Conservation (phyloP, 37 sponge, comb jelly and placozoan species). For the Hormiphora californensis region DNA sequence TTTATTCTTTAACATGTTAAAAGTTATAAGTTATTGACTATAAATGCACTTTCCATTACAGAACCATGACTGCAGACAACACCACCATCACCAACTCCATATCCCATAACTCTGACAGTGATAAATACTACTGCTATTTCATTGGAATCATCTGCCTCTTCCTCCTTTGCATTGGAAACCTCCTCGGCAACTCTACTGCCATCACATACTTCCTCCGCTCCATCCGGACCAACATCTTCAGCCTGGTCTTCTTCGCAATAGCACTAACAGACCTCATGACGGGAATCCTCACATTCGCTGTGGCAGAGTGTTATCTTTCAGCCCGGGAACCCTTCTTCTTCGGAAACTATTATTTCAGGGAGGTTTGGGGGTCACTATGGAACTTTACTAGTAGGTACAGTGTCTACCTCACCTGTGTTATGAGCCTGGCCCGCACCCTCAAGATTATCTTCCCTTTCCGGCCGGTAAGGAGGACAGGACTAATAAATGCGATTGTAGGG, state of each 20-base stretch:
- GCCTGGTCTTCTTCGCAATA: not conserved
- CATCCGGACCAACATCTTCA: not conserved
- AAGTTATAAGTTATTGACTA: no score
- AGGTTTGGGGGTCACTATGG: constrained; percentile 43
- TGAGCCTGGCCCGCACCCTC: not conserved
- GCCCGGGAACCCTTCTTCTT: not conserved
- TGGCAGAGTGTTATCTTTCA: not conserved
- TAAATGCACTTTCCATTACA: no score
- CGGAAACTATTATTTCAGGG: not conserved
- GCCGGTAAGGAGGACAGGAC: not conserved
- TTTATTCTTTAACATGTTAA: no score
- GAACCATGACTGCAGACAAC: no score
- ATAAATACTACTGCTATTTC: no score
- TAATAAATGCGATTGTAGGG: not conserved
- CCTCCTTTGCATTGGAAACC: not conserved
- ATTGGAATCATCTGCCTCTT: not conserved
- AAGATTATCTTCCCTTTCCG: not conserved
- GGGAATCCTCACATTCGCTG: not conserved
- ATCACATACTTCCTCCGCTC: not conserved
- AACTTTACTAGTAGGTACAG: constrained; percentile 34
- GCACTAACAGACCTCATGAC: constrained; percentile 21
- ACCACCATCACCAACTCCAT: no score
- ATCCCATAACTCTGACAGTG: no score
- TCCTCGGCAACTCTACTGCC: not conserved
- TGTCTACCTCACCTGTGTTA: not conserved